Evolutionary conservation across 1,140 invertebrate species (phyloP).

Genomic region (Cheumatopsyche charites): DNA sequence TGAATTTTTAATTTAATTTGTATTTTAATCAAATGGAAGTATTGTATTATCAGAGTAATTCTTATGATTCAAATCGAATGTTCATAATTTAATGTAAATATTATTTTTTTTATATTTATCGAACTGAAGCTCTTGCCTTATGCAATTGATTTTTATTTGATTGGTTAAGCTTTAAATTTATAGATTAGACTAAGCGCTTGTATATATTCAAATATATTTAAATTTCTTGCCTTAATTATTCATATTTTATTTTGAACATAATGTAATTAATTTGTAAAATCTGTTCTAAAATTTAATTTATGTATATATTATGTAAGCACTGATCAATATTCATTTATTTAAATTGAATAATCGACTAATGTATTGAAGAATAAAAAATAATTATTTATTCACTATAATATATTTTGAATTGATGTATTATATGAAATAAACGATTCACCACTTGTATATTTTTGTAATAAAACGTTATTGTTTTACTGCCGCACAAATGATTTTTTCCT

Average conservation of each 20-base stretch:
- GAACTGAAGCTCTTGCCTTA: slow-evolving; percentile 10
- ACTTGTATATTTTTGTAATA: slow-evolving; percentile 44
- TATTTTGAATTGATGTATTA: slow-evolving; percentile 2
- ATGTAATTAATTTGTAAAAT: slow-evolving; percentile 20
- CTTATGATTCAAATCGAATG: not conserved
- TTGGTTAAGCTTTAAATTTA: not conserved
- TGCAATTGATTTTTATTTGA: not conserved
- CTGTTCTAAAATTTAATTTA: not conserved
- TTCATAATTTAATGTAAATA: not conserved
- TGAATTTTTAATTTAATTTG: no score
- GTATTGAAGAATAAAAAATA: not conserved
- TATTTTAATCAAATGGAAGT: not conserved
- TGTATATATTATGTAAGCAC: not conserved
- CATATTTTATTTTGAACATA: not conserved
- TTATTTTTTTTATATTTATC: not conserved
- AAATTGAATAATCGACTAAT: not conserved
- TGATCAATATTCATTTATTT: not conserved
- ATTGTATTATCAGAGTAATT: not conserved
- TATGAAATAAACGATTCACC: slow-evolving; percentile 9
- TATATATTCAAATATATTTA: slow-evolving; percentile 8
- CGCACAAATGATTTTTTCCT: not conserved
- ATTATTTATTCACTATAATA: not conserved
- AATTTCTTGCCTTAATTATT: slow-evolving; percentile 3
- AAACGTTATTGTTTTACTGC: slow-evolving; percentile 42
- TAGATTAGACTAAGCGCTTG: not conserved